Evolutionary conservation across 1,140 invertebrate species (phyloP).

Genomic region (Delia radicum): DNA sequence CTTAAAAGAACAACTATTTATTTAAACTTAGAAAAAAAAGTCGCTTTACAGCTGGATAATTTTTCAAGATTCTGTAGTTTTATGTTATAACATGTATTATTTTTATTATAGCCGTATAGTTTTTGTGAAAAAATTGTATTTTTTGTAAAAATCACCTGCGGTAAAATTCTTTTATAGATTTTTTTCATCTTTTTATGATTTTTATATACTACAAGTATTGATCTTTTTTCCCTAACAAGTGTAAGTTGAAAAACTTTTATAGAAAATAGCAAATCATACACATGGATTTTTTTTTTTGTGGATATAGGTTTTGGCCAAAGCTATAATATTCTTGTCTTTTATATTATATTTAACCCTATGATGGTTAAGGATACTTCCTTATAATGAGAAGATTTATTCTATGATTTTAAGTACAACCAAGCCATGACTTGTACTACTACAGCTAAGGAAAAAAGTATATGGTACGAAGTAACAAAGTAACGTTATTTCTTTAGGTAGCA

Average conservation of each 20-base stretch:
- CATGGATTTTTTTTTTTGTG: too few species aligned
- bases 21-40: too few species aligned
- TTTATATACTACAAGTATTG: neutral
- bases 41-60: neutral
- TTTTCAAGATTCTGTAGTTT: neutral
- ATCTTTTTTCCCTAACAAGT: slow-evolving; percentile 11
- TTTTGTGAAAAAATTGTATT: neutral
- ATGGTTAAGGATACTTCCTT: too few species aligned
- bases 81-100: neutral
- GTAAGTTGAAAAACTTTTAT: neutral
- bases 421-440: too few species aligned
- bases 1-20: too few species aligned
- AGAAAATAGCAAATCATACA: neutral
- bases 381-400: too few species aligned
- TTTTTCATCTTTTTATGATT: neutral
- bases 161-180: neutral
- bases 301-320: neutral
- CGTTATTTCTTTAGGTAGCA: too few species aligned
- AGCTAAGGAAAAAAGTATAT: too few species aligned
- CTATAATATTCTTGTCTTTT: slow-evolving; percentile 15
- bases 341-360: neutral
- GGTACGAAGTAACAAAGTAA: too few species aligned
- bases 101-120: neutral
- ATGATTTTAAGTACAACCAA: too few species aligned
- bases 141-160: slow-evolving; percentile 13